phyloP scores from a whole-genome alignment of 2,113 vertebrate species.

The Pygoscelis antarcticus region DNA sequence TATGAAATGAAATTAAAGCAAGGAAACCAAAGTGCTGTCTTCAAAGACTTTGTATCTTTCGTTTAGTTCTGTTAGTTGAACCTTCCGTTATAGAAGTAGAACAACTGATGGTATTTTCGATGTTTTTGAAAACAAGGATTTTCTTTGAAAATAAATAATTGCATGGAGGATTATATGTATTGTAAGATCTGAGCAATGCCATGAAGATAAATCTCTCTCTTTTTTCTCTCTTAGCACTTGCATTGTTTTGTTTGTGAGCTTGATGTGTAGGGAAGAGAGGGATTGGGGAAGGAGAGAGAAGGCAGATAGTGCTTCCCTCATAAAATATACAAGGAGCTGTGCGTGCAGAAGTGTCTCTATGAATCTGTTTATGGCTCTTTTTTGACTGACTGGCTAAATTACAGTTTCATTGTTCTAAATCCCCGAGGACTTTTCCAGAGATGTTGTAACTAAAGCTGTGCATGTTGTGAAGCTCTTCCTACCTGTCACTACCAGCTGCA shows the following conservation, averaged over 20 bases:
- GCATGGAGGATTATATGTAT: background rate
- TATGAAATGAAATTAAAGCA: background rate
- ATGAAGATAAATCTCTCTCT: background rate
- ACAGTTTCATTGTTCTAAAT: conserved; percentile 50
- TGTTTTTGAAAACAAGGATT: background rate
- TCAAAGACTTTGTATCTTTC: background rate
- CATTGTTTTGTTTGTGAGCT: conserved; percentile 10
- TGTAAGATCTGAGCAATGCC: background rate
- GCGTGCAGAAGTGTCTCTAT: background rate
- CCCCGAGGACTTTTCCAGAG: conserved; percentile 3
- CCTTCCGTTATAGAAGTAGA: background rate
- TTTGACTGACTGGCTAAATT: conserved; percentile 60
- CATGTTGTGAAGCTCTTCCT: background rate
- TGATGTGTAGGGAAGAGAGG: background rate
- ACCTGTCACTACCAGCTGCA: conserved; percentile 11
- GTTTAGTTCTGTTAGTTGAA: background rate
- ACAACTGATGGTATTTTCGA: background rate
- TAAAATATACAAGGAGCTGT: conserved; percentile 54
- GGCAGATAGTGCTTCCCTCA: conserved; percentile 43
- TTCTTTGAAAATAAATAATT: conserved; percentile 42
- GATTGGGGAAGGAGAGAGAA: background rate
- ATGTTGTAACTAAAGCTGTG: conserved; percentile 43
- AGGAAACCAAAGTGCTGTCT: background rate
- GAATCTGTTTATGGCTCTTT: conserved; percentile 48
- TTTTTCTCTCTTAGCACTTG: background rate